Evolutionary conservation across 2,797 vertebrate genomes (phyloP), one percentile per base, ranked within the genome.

Genomic region (Arnoldichthys spilopterus): DNA sequence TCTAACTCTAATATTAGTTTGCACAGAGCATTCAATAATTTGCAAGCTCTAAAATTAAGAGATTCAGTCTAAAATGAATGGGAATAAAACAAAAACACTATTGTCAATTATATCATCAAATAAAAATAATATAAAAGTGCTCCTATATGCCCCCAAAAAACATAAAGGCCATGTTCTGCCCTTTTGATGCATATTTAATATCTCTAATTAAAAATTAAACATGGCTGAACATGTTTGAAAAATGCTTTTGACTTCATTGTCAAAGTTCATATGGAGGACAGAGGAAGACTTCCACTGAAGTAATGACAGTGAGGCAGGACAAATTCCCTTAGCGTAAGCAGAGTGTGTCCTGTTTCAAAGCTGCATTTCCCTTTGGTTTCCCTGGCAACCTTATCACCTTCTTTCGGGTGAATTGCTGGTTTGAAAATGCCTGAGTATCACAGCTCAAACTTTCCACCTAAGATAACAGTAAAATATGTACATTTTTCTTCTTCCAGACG

Each of bases 351-450:
- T 13, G 5, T 70, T 70, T 69, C 45, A 53, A 70, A 70, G 45
- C 49, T 2, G 0, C 5, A n/a, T 15, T 32, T 24, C 28, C 3
- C 16, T 70, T 68, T 51, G 26, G 47, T 51, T 32, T 32, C 47
- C 67, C 34, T 70, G 16, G 67, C 45, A 70, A 53, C 67, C 67
- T 70, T 32, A 32, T 70, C 67, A 69, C 22, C 16, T 6, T 6
- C 34, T n/a, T 12, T 40, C 20, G n/a, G 61, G 16, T 28, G 13
- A 13, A 49, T 59, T 16, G 40, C 24, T 47, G 40, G 37, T 40
- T 59, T 59, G 16, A 11, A 22, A 22, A 28, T 43, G 26, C 20
- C 1, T 54, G 16, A 53, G 12, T 8, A n/a, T 12, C 24, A n/a
- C n/a, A 32, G 16, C 45, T 28, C 45, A 37, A 62, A 53, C 45